Conservation (phyloP, 1,140 invertebrate species). For the Trypoxylus dichotomus region DNA sequence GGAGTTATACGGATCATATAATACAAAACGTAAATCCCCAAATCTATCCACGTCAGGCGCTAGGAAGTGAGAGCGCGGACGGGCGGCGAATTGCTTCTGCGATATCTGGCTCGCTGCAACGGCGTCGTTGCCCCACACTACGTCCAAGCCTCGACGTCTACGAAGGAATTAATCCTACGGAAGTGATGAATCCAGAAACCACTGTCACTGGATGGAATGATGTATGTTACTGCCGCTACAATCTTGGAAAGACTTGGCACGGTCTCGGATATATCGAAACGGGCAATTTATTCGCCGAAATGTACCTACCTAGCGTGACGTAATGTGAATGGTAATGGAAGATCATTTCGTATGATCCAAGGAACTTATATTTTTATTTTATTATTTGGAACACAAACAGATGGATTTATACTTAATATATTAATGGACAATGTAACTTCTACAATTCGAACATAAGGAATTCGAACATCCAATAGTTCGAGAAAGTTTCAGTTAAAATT, state of each 20-base stretch:
- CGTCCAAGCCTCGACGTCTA: neutral
- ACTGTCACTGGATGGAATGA: slow-evolving; percentile 9
- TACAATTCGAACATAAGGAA: too few relatives aligned
- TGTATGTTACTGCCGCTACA: slow-evolving; percentile 2
- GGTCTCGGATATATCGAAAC: neutral
- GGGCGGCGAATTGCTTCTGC: neutral
- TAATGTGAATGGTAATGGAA: too few relatives aligned
- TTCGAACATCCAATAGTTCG: too few relatives aligned
- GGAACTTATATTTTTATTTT: too few relatives aligned
- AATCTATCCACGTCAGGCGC: slow-evolving; percentile 16
- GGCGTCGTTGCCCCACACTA: neutral
- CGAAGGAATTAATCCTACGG: slow-evolving; percentile 18
- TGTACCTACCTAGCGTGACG: too few relatives aligned
- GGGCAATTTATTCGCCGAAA: neutral
- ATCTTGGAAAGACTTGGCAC: slow-evolving; percentile 1
- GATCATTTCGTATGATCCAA: too few relatives aligned
- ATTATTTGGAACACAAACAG: too few relatives aligned
- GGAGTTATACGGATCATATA: slow-evolving; percentile 22
- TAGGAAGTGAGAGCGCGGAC: neutral
- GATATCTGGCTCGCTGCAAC: neutral
- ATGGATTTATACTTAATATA: too few relatives aligned
- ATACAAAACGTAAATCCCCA: slow-evolving; percentile 19
- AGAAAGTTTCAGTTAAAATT: too few relatives aligned
- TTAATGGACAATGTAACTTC: too few relatives aligned
- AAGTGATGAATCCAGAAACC: slow-evolving; percentile 19